Evolutionary conservation across 2,888 invertebrate species (phyloP), one percentile per base, ranked within the genome.

Genomic region (Nemoura dubitans): DNA sequence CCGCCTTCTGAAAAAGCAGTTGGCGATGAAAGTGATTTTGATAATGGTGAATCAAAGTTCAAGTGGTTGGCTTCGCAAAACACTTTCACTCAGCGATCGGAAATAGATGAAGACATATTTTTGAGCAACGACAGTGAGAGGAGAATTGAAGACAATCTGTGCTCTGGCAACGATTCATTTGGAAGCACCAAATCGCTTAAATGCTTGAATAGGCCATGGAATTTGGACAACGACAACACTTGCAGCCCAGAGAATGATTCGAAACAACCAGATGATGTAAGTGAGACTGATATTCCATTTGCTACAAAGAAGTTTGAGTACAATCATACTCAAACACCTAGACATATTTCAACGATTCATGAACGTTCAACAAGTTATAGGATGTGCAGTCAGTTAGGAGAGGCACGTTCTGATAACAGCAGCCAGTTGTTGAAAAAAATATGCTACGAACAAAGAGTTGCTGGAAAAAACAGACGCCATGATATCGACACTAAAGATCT

Each of bases 51-150:
- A 82, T 82, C 82, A 82, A 36, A 82, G 7, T 83, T 83, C 43
- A 43, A 26, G 25, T 83, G 83, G 83, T 30, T 30, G 10, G 16
- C 26, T 21, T 83, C 83, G 7, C 83, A 83, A 42, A 26, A 43
- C 6, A 83, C 83, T 2, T 83, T 83, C 26, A 83, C 83, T 83
- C 43, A 83, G n/a, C 16, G 43, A 26, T 83, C 83, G n/a, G 6
- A 21, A 21, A 26, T 42, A 36, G 43, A 42, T n/a, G 42, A 83
- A 42, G 42, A 36, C 25, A 83, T 59, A 59, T 59, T 26, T 42
- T 42, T 16, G 14, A 83, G 83, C n/a, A 27, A 83, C 26, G 43
- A 83, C 5, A 42, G 43, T 43, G 43, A 83, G 2, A 81, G 30
- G 16, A 30, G 59, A 59, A 7, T 7, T 59, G 21, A 59, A 21